Evolutionary conservation across 1,140 invertebrate genomes (phyloP).

Genomic region (Caenorhabditis elegans): WBcel235 BX284603.4:7949501-7950000

Average conservation of each 20-base stretch:
- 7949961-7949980: too few relatives aligned
- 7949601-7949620: constrained; percentile 36
- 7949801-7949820: constrained; percentile 38
- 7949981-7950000: too few relatives aligned
- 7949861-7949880: constrained; percentile 13
- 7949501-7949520: constrained; percentile 34
- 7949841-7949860: not conserved
- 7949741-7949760: not conserved
- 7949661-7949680: constrained; percentile 32
- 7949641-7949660: constrained; percentile 9
- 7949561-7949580: constrained; percentile 39
- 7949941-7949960: too few relatives aligned
- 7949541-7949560: constrained; percentile 33
- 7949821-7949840: constrained; percentile 20
- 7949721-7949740: too few relatives aligned
- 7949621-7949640: constrained; percentile 28
- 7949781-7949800: constrained; percentile 27
- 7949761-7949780: not conserved
- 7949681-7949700: not conserved
- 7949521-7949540: constrained; percentile 44
- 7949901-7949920: too few relatives aligned
- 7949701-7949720: too few relatives aligned
- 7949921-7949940: too few relatives aligned
- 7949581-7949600: constrained; percentile 20
- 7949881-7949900: not conserved